Base-by-base conservation (phyloP, 2,888 invertebrate species). In the Lasiommata megera region DNA sequence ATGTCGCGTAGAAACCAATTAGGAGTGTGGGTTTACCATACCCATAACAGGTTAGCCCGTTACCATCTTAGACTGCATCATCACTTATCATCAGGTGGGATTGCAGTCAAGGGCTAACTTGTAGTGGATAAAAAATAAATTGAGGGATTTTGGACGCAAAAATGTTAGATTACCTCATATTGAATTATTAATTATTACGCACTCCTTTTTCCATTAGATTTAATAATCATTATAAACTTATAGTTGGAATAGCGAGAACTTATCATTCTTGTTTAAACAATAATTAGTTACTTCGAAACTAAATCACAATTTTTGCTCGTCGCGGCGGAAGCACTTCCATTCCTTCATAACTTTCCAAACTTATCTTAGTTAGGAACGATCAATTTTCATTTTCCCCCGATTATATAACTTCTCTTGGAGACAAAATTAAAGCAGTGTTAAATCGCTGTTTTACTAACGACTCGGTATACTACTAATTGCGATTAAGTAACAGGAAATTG, bases 331-430 rank as follows among this genome's bases (percentile, higher is more conserved):
- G 74, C 80, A 79, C 82, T 83, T 79, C 66, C 77, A 74, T 79
- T 78, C 80, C 78, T 76, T 84, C 84, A 82, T 82, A 87, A 88
- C 83, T 87, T 88, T 76, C 71, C 72, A 79, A 87, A 88, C 83
- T 88, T 88, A 84, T 87, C 84, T 83, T 84, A 82, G 85, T 87
- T 83, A 84, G 80, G 68, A 76, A 75, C 79, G 80, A 88, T 89
- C 88, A 88, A 88, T 89, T 89, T 86, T 88, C 85, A 87, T 89
- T 88, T 80, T 77, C 79, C 72, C 72, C 73, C 78, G 77, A 86
- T 87, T 82, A 84, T 76, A 75, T 73, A 76, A 75, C 65, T 64
- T 60, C 65, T 76, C 80, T 75, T 76, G 75, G 78, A 74, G 70
- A 79, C 74, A 77, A 76, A 76, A 77, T 70, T 69, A 69, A 71